Conservation (phyloP, 1,140 invertebrate species). For the Phenacoccus solenopsis region DNA sequence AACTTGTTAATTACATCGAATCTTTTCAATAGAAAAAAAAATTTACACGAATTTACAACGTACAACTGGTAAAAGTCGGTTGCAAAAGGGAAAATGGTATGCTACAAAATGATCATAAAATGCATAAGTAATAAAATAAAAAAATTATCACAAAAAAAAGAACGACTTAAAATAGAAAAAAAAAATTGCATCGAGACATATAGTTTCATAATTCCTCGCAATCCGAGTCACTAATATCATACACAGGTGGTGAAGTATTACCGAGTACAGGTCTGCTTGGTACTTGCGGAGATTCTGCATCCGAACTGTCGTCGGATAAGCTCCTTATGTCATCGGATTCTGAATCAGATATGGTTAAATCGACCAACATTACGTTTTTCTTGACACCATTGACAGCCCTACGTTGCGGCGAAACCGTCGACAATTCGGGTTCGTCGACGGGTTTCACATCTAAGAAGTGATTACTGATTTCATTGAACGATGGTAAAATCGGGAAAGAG, state of each 20-base stretch:
- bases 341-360: not conserved
- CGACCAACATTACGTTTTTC: not conserved
- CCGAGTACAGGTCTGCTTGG: not conserved
- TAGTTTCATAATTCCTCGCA: not conserved
- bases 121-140: too few relatives aligned
- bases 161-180: too few relatives aligned
- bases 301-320: not conserved
- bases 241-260: not conserved
- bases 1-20: too few relatives aligned
- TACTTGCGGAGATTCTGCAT: not conserved
- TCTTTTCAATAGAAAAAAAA: too few relatives aligned
- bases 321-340: not conserved
- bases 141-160: too few relatives aligned
- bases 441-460: not conserved
- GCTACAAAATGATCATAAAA: too few relatives aligned
- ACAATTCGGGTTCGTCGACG: not conserved
- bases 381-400: not conserved
- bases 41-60: too few relatives aligned
- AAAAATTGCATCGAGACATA: too few relatives aligned
- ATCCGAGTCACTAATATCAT: not conserved
- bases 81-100: too few relatives aligned
- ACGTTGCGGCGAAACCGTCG: not conserved
- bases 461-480: not conserved
- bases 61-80: too few relatives aligned
- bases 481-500: not conserved